Base-by-base conservation (phyloP, 2,888 invertebrate genomes). In the Caenorhabditis macrosperma region DNA sequence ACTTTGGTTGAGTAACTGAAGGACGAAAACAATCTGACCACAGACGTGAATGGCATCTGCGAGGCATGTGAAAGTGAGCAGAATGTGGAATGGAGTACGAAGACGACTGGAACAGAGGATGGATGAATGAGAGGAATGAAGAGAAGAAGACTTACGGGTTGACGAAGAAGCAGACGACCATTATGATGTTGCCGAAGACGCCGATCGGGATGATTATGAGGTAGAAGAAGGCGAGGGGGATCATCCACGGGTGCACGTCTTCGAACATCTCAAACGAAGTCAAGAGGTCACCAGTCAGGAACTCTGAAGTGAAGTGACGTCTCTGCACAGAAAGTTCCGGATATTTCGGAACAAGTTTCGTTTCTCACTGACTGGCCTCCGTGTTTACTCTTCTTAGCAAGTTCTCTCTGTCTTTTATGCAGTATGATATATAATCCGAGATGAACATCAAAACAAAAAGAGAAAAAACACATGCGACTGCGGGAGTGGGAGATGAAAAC, bases 211-310 rank as follows among this genome's bases (percentile, higher is more conserved):
- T 77, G 15, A 75, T 74, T 4, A 78, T 41, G 20, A 78, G 44
- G 44, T 77, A 80, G 75, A 78, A 82, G 52, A 82, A 82, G 15
- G 77, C 66, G 15, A 82, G 15, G 6, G 82, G 82, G 22, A 82
- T 60, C 46, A 82, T 67, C 59, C 69, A 61, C n/a, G 82, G 78
- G 55, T 82, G 78, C 55, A 82, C 79, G 57, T 74, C 30, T 26
- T 69, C 77, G 48, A 82, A 82, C 82, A 82, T 82, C 15, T 2
- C 17, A 20, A 3, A 15, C 3, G 12, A 38, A 12, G n/a, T n/a
- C n/a, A n/a, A n/a, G n/a, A n/a, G n/a, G n/a, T n/a, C n/a, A n/a
- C n/a, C n/a, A n/a, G n/a, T n/a, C n/a, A n/a, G n/a, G n/a, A n/a
- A n/a, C n/a, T n/a, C n/a, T n/a, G n/a, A n/a, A n/a, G n/a, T n/a